Evolutionary conservation across 2,797 vertebrate species (phyloP).

Genomic region (Scolopax bukidnonensis): DNA sequence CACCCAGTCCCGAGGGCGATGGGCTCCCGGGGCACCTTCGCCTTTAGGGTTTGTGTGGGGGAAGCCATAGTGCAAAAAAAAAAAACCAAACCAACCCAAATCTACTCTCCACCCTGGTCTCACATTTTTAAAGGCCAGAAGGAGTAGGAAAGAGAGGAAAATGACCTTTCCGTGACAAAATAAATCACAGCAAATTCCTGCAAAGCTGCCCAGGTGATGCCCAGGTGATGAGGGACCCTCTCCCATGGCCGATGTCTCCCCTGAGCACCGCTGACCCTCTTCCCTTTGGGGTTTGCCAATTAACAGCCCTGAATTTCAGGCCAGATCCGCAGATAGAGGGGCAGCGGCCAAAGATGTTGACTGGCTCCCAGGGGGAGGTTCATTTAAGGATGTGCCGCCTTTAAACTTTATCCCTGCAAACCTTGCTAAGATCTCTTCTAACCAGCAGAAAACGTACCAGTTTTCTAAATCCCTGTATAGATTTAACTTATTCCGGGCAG

Average conservation of each 20-base stretch:
- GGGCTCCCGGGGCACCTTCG: rapidly evolving
- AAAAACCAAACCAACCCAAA: no score
- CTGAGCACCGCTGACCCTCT: neutral
- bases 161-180: neutral
- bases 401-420: no score
- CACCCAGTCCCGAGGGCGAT: neutral
- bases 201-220: neutral
- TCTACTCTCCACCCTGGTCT: neutral
- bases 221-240: rapidly evolving
- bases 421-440: neutral
- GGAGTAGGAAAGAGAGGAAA: neutral
- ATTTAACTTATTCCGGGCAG: neutral
- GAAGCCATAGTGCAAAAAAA: neutral
- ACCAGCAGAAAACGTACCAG: rapidly evolving
- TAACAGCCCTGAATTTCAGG: neutral
- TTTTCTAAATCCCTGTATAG: rapidly evolving
- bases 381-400: rapidly evolving
- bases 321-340: rapidly evolving
- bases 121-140: rapidly evolving
- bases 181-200: neutral
- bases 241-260: rapidly evolving
- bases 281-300: rapidly evolving
- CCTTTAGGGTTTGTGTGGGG: rapidly evolving
- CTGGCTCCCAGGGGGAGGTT: neutral
- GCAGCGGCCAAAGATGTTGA: neutral